These are phyloP conservation scores for Glyptemys insculpta DNA, from an alignment of 2,797 vertebrate species.

Conservation along the genomic window DNA sequence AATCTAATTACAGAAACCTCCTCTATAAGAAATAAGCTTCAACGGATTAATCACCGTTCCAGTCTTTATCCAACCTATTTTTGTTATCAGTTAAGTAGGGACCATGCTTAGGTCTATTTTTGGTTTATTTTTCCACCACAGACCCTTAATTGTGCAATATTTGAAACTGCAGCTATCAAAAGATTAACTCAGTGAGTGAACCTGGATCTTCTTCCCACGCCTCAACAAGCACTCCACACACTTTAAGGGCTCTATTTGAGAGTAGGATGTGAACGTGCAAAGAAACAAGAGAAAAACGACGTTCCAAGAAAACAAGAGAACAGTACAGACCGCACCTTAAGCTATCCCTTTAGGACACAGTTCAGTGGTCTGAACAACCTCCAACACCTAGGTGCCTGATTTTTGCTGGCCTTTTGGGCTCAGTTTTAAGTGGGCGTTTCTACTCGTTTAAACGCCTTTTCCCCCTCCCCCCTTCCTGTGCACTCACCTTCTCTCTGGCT, in stretches of 20 bases:
- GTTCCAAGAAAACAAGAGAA: background rate
- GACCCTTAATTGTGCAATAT: background rate
- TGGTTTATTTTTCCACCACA: background rate
- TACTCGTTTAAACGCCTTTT: background rate
- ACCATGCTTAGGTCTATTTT: background rate
- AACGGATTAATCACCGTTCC: background rate
- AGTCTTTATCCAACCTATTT: background rate
- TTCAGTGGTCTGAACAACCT: background rate
- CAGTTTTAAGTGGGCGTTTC: background rate
- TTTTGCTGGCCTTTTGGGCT: background rate
- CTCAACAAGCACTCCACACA: background rate
- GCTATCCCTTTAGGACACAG: background rate
- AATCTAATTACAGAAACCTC: background rate
- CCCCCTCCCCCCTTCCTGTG: accelerated
- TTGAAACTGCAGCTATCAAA: background rate
- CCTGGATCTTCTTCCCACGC: background rate
- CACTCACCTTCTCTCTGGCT: conserved; percentile 85
- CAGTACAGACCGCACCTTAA: background rate
- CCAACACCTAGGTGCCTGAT: background rate
- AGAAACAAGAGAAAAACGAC: background rate
- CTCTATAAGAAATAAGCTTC: background rate
- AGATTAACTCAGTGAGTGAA: background rate
- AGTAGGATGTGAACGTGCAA: background rate
- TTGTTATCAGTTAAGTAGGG: background rate
- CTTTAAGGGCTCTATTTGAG: background rate